phyloP scores from a whole-genome alignment of 2,888 invertebrate genomes.

The Epinotia brunnichana region DNA sequence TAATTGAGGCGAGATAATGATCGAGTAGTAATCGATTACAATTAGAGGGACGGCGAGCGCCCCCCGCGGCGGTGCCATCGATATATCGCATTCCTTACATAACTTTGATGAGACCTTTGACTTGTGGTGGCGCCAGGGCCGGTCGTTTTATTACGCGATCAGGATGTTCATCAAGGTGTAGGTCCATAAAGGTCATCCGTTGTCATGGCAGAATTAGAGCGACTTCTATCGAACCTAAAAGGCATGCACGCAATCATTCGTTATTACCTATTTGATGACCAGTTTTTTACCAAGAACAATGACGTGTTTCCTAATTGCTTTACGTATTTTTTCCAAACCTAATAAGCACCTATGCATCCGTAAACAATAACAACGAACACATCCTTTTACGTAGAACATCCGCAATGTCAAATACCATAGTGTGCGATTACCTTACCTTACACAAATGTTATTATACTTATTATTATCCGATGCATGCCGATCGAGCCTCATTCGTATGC shows the following conservation, averaged over 20 bases:
- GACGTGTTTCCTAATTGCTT: conserved; percentile 40
- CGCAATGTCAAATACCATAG: conserved; percentile 51
- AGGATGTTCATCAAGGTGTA: conserved; percentile 21
- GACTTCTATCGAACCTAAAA: background rate
- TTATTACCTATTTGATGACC: conserved; percentile 25
- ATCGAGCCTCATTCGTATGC: conserved; percentile 56
- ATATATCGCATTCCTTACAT: conserved; percentile 42
- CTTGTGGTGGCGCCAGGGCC: conserved; percentile 27
- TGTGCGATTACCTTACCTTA: conserved; percentile 49
- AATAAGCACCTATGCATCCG: conserved; percentile 23
- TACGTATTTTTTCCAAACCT: conserved; percentile 28
- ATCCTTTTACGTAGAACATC: conserved; percentile 43
- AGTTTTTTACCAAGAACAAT: conserved; percentile 35
- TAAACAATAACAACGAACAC: conserved; percentile 34
- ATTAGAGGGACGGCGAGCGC: conserved; percentile 48
- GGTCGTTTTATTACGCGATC: conserved; percentile 13
- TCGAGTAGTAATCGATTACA: conserved; percentile 66
- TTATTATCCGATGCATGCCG: conserved; percentile 55
- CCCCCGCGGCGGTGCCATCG: conserved; percentile 45
- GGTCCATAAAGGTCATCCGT: conserved; percentile 10
- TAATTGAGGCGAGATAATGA: conserved; percentile 63
- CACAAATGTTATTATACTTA: conserved; percentile 52
- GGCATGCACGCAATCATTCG: background rate
- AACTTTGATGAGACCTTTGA: conserved; percentile 26
- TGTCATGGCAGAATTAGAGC: conserved; percentile 15